Conservation (phyloP, 2,888 invertebrate genomes). For the Itoplectis maculator region DNA sequence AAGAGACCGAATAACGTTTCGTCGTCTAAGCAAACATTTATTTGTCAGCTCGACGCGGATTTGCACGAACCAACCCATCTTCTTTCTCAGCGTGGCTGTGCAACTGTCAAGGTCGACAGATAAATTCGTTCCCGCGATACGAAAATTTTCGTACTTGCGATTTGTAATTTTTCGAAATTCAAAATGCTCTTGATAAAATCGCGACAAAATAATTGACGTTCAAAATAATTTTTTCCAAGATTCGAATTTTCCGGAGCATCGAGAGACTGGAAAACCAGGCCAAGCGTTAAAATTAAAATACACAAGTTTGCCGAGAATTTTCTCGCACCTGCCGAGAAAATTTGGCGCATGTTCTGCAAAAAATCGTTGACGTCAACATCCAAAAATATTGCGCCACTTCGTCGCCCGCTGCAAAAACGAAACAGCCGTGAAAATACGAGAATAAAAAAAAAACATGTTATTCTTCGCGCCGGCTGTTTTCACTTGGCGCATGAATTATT, state of each 20-base stretch:
- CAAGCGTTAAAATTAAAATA: neutral
- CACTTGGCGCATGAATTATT: neutral
- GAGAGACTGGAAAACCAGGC: neutral
- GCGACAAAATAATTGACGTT: neutral
- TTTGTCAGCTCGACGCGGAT: neutral
- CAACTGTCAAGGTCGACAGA: conserved; percentile 4
- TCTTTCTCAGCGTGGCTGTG: neutral
- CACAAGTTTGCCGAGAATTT: neutral
- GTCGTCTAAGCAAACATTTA: neutral
- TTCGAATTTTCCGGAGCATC: neutral
- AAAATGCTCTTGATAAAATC: neutral
- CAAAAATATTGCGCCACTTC: neutral
- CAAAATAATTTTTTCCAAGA: neutral
- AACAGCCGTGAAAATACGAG: neutral
- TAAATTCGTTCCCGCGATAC: neutral
- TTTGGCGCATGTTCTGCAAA: neutral
- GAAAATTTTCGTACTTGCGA: neutral
- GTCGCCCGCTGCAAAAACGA: neutral
- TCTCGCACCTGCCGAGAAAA: neutral
- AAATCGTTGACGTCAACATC: neutral
- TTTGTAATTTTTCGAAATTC: neutral
- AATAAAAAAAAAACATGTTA: conserved; percentile 22
- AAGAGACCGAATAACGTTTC: neutral
- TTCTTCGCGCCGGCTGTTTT: neutral
- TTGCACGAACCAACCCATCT: neutral